phyloP scores from a whole-genome alignment of 2,113 vertebrate genomes.

The Ondatra zibethicus region DNA sequence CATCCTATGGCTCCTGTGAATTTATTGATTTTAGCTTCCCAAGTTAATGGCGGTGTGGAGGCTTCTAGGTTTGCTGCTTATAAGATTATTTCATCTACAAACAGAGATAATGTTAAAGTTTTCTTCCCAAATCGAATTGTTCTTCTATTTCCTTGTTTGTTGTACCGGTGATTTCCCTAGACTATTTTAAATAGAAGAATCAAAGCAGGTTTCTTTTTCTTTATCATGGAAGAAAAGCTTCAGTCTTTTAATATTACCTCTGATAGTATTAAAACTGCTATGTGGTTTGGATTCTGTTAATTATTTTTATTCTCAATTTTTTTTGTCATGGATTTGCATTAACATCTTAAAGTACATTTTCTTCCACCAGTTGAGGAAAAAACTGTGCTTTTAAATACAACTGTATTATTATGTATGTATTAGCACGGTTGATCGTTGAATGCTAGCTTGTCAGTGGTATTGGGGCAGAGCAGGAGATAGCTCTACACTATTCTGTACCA shows the following conservation, averaged over 20 bases:
- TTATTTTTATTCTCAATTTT: not conserved
- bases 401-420: not conserved
- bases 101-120: not conserved
- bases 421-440: not conserved
- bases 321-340: not conserved
- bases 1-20: not conserved
- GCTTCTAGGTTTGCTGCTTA: not conserved
- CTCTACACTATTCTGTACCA: not conserved
- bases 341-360: not conserved
- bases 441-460: not conserved
- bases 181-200: not conserved
- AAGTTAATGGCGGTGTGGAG: not conserved
- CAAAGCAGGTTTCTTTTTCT: not conserved
- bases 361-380: not conserved
- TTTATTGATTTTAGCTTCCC: not conserved
- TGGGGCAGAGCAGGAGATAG: not conserved
- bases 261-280: not conserved
- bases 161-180: not conserved
- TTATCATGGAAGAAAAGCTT: not conserved
- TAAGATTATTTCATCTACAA: not conserved
- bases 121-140: not conserved
- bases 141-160: not conserved
- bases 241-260: not conserved
- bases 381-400: not conserved
- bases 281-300: not conserved